Evolutionary conservation across 2,113 vertebrate genomes (phyloP), one percentile per base, ranked within the genome.

Genomic region (Albula glossodonta): DNA sequence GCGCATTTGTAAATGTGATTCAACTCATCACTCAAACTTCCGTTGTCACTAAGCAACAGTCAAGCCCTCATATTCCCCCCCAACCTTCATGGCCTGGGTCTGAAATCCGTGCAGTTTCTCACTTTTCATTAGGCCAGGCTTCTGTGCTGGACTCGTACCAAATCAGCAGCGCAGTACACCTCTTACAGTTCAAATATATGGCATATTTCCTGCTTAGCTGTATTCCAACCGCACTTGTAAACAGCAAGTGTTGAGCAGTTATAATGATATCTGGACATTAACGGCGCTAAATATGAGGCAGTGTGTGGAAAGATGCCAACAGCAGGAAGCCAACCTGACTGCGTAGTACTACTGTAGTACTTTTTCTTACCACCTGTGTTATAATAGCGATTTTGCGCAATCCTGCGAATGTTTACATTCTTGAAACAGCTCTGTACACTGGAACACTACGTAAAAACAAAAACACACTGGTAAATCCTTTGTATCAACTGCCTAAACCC

Each of bases 211-310:
- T 7, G 19, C 10, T 80, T 15, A 19, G 13, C 17, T 56, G 4
- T 81, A 79, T 85, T 74, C 66, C 41, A 80, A 82, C 17, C 17
- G 31, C n/a, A 77, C 19, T 70, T 41, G 31, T 83, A n/a, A 85
- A 83, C 82, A 66, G 48, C 6, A 52, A 82, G 86, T 81, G 83
- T 70, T 25, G 74, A 88, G 82, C 56, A 86, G 84, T 87, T 85
- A 84, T 91, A 88, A 90, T 92, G 90, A 89, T 87, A 84, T 89
- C 87, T 93, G 89, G 85, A 91, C 88, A 91, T 93, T 90, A 92
- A 85, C 90, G 89, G 86, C 50, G 80, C 91, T 91, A 92, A 91
- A 90, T 91, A 92, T 92, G 57, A 80, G 53, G 74, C 25, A 49
- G 87, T 85, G 77, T 50, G 77, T 77, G 80, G 77, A 82, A 84